These are phyloP conservation scores for Dioctria rufipes DNA, from an alignment of 2,888 invertebrate species.

Conservation along the genomic window DNA sequence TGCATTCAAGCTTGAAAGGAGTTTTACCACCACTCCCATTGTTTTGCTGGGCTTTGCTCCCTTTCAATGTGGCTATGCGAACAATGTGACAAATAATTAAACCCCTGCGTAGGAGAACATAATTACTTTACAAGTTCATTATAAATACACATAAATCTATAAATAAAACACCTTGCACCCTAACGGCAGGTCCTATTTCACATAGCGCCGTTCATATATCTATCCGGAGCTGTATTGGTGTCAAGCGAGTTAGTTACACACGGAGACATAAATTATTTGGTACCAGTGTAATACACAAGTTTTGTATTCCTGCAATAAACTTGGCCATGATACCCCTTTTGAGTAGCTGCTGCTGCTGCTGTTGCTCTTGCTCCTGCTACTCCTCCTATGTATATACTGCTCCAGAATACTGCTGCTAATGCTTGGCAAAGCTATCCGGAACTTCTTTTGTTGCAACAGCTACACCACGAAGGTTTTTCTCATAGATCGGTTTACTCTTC, in stretches of 20 bases:
- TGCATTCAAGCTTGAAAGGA: constrained; percentile 38
- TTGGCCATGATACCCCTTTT: constrained; percentile 56
- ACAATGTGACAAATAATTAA: constrained; percentile 58
- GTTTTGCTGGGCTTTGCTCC: background rate
- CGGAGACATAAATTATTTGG: constrained; percentile 56
- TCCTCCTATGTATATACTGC: too few relatives aligned
- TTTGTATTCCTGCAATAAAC: constrained; percentile 57
- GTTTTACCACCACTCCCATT: constrained; percentile 32
- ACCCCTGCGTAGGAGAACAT: constrained; percentile 63
- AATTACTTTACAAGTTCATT: constrained; percentile 72
- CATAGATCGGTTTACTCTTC: background rate
- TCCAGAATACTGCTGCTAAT: background rate
- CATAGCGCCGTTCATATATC: constrained; percentile 27
- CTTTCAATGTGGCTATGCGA: constrained; percentile 8
- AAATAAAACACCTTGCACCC: constrained; percentile 60
- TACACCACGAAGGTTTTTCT: constrained; percentile 20
- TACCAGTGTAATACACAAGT: constrained; percentile 55
- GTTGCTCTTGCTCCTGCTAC: constrained; percentile 31
- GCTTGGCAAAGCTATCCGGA: background rate
- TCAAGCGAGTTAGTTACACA: constrained; percentile 49
- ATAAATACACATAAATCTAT: constrained; percentile 70
- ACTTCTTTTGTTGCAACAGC: constrained; percentile 40
- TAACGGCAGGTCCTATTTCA: constrained; percentile 14
- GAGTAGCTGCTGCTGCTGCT: constrained; percentile 53
- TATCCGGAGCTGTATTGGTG: constrained; percentile 44